Base-by-base conservation (phyloP, 2,797 vertebrate species). In the Acomys russatus region DNA sequence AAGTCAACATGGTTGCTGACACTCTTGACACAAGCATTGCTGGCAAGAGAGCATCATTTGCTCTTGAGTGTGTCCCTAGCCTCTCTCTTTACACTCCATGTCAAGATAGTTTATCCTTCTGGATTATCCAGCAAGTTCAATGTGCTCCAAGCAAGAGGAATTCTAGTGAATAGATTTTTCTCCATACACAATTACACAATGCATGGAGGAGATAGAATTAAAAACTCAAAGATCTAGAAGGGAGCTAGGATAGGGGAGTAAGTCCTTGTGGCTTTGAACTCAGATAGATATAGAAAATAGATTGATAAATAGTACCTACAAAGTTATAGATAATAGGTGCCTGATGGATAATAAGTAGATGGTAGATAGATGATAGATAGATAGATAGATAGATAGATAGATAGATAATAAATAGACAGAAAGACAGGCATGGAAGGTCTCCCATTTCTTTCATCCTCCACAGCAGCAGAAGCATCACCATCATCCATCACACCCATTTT, bases 161-260 rank as follows among this genome's bases (percentile, higher is more conserved):
- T 88, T 82, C 56, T 56, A 7, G 23, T 28, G 44, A 85, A 74
- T 61, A 64, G 10, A 12, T 88, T 84, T 89, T 82, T 94, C 56
- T 92, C 80, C 63, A 35, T 78, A 68, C 90, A 92, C 90, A 92
- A 92, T 86, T 90, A 82, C 35, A 92, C 25, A 78, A 30, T 15
- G 18, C 64, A 70, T 20, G 77, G 80, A 83, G 56, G 59, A 94
- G 68, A 92, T 20, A 73, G 71, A 33, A 92, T 88, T 96, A 90
- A 95, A 78, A 87, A 92, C 76, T 71, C 64, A 90, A 82, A 66
- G 90, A 77, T 70, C 73, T 76, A 64, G 38, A 83, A 78, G 77
- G 78, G 38, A 56, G 25, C 6, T 64, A 8, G 3, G 3, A 6
- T 30, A 14, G 33, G n/a, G 33, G 49, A 88, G 30, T 9, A 70